A percentile compares a stretch with the other conserved stretches of the same genome.
Conservation (phyloP, 2,113 vertebrate species). For the Chunga burmeisteri region DNA sequence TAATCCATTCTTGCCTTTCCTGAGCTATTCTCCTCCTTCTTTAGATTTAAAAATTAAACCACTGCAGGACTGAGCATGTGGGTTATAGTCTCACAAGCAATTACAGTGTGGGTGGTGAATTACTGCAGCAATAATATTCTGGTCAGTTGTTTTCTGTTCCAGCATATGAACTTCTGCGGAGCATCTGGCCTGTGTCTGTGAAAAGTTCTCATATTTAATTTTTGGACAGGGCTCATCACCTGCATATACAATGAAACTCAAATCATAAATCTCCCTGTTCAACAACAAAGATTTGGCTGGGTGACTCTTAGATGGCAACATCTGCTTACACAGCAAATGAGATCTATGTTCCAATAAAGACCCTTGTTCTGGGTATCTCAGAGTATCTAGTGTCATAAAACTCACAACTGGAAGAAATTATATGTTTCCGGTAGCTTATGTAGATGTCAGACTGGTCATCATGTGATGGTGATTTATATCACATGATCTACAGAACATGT, state of each 20-base stretch:
- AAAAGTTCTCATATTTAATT: slow-evolving; percentile 25
- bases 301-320: neutral
- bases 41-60: neutral
- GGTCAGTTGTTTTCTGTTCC: slow-evolving; percentile 12
- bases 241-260: neutral
- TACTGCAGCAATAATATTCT: neutral
- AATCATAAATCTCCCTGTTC: slow-evolving; percentile 36
- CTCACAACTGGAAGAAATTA: neutral
- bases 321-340: slow-evolving; percentile 42
- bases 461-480: neutral
- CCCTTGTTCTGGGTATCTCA: neutral
- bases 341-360: neutral
- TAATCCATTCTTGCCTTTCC: neutral
- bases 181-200: neutral
- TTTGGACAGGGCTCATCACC: slow-evolving; percentile 20
- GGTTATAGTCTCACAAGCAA: neutral
- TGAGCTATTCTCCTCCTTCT: neutral
- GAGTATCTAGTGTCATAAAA: neutral
- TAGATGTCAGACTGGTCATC: neutral
- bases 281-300: slow-evolving; percentile 31
- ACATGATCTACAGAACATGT: neutral
- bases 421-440: neutral
- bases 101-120: neutral
- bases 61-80: neutral
- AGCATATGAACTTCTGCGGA: neutral